phyloP scores from a whole-genome alignment of 2,888 invertebrate genomes.

The Heliconius aoede region DNA sequence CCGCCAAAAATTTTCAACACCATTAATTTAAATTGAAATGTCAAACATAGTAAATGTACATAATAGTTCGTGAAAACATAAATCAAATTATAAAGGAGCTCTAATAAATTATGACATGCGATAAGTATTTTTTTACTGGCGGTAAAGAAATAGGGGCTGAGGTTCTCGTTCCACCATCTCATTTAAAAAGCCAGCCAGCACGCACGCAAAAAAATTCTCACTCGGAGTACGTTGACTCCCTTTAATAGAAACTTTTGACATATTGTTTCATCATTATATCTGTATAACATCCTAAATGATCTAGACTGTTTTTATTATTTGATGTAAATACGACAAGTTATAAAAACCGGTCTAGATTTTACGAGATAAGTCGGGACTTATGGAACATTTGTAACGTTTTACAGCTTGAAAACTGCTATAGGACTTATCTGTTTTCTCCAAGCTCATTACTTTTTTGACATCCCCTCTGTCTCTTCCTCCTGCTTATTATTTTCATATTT shows the following conservation, averaged over 20 bases:
- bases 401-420: constrained; percentile 56
- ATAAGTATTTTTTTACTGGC: constrained; percentile 9
- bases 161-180: constrained; percentile 19
- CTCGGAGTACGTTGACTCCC: constrained; percentile 51
- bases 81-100: constrained; percentile 10
- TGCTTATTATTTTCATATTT: background rate
- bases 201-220: constrained; percentile 49
- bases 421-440: constrained; percentile 33
- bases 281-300: no score
- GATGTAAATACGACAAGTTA: constrained; percentile 62
- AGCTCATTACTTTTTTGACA: background rate
- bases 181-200: constrained; percentile 28
- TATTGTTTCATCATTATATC: no score
- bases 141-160: constrained; percentile 11
- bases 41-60: background rate
- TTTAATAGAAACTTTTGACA: constrained; percentile 60
- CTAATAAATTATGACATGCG: constrained; percentile 8
- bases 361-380: constrained; percentile 60
- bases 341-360: constrained; percentile 71
- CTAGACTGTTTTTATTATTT: no score
- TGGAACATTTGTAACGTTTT: constrained; percentile 65
- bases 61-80: constrained; percentile 12
- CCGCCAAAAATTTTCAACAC: background rate
- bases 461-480: background rate
- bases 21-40: constrained; percentile 11